Evolutionary conservation across 2,888 invertebrate species (phyloP).

Genomic region (Trichacis sp.): DNA sequence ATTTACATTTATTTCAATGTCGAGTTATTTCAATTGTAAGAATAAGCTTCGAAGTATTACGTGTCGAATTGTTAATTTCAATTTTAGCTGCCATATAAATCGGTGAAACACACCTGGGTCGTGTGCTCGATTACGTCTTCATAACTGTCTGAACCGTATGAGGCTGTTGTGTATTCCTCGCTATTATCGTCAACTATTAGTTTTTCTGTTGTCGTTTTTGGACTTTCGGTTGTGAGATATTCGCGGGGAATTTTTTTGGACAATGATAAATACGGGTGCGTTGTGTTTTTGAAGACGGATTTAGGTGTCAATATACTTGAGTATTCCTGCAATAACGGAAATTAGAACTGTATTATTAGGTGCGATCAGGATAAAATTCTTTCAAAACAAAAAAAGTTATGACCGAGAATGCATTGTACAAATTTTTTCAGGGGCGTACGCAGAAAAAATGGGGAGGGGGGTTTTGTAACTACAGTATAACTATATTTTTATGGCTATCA

Average conservation of each 20-base stretch:
- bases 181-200: slow-evolving; percentile 34
- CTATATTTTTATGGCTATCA: too few species aligned
- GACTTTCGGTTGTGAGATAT: slow-evolving; percentile 75
- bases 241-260: slow-evolving; percentile 84
- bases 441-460: too few species aligned
- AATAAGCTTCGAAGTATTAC: not conserved
- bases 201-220: slow-evolving; percentile 29
- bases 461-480: too few species aligned
- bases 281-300: slow-evolving; percentile 53
- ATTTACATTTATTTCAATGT: not conserved
- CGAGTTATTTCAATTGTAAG: not conserved
- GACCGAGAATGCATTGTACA: too few species aligned
- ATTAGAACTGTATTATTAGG: too few species aligned
- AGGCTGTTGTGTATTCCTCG: slow-evolving; percentile 6
- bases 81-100: not conserved
- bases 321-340: slow-evolving; percentile 62
- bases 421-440: slow-evolving; percentile 16
- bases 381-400: too few species aligned
- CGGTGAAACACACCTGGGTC: not conserved
- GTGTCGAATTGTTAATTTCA: not conserved
- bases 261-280: slow-evolving; percentile 69
- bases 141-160: not conserved
- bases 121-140: slow-evolving; percentile 1
- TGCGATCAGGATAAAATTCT: too few species aligned
- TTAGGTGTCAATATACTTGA: slow-evolving; percentile 55